Conservation (phyloP, 1,140 invertebrate genomes). For the Araneus ventricosus region DNA sequence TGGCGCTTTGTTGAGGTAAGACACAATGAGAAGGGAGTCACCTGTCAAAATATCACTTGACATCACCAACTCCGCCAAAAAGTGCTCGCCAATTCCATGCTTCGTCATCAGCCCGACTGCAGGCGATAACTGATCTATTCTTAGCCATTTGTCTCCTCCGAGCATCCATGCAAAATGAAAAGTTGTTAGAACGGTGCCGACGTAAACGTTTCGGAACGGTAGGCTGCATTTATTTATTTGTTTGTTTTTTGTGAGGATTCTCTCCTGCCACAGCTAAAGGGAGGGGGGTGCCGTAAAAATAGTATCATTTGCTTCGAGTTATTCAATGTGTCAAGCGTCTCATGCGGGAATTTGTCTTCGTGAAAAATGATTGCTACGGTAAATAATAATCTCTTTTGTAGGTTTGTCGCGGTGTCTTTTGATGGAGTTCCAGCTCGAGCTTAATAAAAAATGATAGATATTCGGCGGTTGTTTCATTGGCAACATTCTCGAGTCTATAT, state of each 20-base stretch:
- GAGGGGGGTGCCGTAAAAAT: conserved; percentile 41
- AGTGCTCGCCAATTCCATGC: conserved; percentile 66
- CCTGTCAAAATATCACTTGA: conserved; percentile 73
- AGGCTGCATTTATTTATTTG: background rate
- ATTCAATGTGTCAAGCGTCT: conserved; percentile 51
- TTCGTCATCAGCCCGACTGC: conserved; percentile 65
- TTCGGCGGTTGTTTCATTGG: background rate
- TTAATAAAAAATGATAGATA: conserved; percentile 16
- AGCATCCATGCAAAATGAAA: conserved; percentile 65
- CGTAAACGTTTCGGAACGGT: conserved; percentile 70
- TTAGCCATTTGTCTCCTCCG: background rate
- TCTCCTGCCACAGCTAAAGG: background rate
- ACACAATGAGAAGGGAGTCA: conserved; percentile 28
- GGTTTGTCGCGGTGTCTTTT: conserved; percentile 19
- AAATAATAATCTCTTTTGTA: conserved; percentile 13
- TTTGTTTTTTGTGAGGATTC: conserved; percentile 17
- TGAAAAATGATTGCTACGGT: conserved; percentile 47
- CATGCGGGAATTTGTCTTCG: conserved; percentile 55
- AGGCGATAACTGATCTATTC: conserved; percentile 71
- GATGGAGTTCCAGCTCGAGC: background rate
- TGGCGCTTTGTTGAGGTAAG: conserved; percentile 32
- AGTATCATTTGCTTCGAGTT: conserved; percentile 36
- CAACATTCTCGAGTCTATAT: background rate
- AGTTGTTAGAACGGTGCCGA: conserved; percentile 72
- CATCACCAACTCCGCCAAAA: conserved; percentile 61